Conservation (phyloP, 1,140 invertebrate species). For the Goniozus legneri region DNA sequence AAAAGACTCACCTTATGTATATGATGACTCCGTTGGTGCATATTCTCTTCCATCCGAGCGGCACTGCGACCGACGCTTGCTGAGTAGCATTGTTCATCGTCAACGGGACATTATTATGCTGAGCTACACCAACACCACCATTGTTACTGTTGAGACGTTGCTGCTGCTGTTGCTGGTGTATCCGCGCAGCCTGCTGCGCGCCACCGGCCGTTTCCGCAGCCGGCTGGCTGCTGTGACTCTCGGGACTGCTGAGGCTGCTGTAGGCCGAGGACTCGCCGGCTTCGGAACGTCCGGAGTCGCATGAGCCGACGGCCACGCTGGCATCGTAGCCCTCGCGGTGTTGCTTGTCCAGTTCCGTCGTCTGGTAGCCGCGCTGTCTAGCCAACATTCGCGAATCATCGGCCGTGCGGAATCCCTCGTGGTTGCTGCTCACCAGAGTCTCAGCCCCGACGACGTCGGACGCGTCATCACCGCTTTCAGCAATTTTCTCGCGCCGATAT, state of each 20-base stretch:
- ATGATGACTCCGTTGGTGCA: slow-evolving; percentile 57
- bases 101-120: slow-evolving; percentile 33
- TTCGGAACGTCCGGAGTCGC: slow-evolving; percentile 49
- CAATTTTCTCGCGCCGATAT: slow-evolving; percentile 5
- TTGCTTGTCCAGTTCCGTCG: slow-evolving; percentile 19
- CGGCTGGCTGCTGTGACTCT: slow-evolving; percentile 41
- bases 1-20: slow-evolving; percentile 55
- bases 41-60: slow-evolving; percentile 59
- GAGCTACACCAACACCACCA: slow-evolving; percentile 5
- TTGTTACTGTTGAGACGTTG: slow-evolving; percentile 23
- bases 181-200: slow-evolving; percentile 47
- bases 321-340: not conserved
- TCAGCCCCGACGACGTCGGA: slow-evolving; percentile 1
- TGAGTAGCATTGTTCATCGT: slow-evolving; percentile 33
- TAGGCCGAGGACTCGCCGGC: slow-evolving; percentile 49
- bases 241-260: slow-evolving; percentile 50
- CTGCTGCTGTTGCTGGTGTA: slow-evolving; percentile 19
- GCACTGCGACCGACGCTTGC: slow-evolving; percentile 42
- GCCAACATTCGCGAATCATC: not conserved
- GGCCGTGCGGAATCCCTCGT: slow-evolving; percentile 10
- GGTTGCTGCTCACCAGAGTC: not conserved
- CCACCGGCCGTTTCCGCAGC: slow-evolving; percentile 21
- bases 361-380: slow-evolving; percentile 16
- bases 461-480: slow-evolving; percentile 27
- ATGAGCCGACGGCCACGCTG: slow-evolving; percentile 16